Conservation (phyloP, 1,140 invertebrate species). For the Drosophila bipectinata region DNA sequence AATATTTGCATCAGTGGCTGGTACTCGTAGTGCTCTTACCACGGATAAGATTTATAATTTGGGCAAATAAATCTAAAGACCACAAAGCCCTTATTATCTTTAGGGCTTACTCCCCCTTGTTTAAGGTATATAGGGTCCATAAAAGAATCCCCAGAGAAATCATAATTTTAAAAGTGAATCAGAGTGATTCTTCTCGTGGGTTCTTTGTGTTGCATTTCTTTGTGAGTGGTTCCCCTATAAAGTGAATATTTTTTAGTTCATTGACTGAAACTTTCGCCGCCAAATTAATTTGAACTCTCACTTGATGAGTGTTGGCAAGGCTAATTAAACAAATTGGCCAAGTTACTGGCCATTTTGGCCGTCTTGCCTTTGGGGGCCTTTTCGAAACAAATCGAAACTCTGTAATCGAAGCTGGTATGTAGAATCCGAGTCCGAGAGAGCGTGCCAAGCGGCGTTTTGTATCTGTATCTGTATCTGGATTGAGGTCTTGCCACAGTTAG, state of each 20-base stretch:
- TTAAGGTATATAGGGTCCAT: background rate
- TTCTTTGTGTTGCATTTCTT: background rate
- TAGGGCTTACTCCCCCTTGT: background rate
- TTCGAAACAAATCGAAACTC: constrained; percentile 18
- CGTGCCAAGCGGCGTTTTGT: constrained; percentile 63
- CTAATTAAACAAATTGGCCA: constrained; percentile 73
- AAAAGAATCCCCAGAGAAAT: background rate
- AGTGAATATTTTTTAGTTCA: background rate
- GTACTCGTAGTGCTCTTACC: background rate
- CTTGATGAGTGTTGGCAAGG: constrained; percentile 42
- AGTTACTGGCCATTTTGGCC: constrained; percentile 8
- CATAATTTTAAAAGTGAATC: background rate
- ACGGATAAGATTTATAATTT: constrained; percentile 22
- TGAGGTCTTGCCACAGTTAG: constrained; percentile 73
- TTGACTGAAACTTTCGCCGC: constrained; percentile 27
- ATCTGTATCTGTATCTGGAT: constrained; percentile 47
- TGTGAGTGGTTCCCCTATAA: background rate
- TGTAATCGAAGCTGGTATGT: constrained; percentile 29
- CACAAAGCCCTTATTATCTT: constrained; percentile 2
- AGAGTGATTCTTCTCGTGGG: background rate
- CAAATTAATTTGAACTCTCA: constrained; percentile 57
- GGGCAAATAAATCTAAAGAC: background rate
- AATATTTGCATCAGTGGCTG: constrained; percentile 62
- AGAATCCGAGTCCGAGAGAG: constrained; percentile 20
- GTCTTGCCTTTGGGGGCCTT: constrained; percentile 8